Evolutionary conservation across 2,888 invertebrate genomes (phyloP).

Genomic region (Limnephilus auricula): DNA sequence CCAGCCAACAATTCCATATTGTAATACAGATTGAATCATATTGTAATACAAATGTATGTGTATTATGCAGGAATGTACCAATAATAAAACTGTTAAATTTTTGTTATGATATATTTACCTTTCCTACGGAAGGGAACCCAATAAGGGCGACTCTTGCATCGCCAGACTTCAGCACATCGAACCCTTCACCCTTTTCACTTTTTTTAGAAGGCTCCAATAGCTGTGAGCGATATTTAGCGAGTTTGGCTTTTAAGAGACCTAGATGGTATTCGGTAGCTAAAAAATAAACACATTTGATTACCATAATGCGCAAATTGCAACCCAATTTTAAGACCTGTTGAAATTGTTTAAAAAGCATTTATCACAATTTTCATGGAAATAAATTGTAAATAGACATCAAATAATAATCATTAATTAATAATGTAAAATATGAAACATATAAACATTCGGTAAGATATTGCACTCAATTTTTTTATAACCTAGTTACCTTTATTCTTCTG

Average conservation of each 20-base stretch:
- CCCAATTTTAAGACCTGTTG: neutral
- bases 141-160: constrained; percentile 98
- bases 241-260: constrained; percentile 96
- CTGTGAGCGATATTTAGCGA: constrained; percentile 96
- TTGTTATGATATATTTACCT: constrained; percentile 76
- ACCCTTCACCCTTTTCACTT: constrained; percentile 96
- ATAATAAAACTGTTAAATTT: constrained; percentile 54
- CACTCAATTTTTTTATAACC: constrained; percentile 33
- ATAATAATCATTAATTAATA: neutral
- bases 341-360: neutral
- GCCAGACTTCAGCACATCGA: constrained; percentile 99
- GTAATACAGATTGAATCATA: too few species aligned
- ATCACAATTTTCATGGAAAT: neutral
- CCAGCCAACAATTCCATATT: too few species aligned
- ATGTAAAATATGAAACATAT: neutral
- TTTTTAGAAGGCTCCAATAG: constrained; percentile 96
- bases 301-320: neutral
- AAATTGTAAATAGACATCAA: neutral
- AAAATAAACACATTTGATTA: constrained; percentile 67
- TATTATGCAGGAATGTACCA: neutral
- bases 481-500: constrained; percentile 98
- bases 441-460: neutral
- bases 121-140: constrained; percentile 99
- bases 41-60: too few species aligned
- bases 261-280: constrained; percentile 99